Evolutionary conservation across 1,140 invertebrate species (phyloP).

Genomic region (Dendroctonus valens): DNA sequence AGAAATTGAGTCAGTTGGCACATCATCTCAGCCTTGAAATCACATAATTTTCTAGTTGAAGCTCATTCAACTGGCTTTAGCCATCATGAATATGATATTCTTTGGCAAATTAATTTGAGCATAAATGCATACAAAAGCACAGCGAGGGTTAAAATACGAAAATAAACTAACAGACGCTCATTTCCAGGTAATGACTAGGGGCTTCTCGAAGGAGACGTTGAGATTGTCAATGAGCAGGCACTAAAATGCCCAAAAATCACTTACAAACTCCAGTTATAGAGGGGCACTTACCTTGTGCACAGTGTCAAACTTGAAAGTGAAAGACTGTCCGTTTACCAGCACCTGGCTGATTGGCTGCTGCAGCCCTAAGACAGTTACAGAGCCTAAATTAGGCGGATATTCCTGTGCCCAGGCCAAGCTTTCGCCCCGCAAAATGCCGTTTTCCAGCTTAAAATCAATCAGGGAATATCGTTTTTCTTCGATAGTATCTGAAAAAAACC

Average conservation of each 20-base stretch:
- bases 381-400: conserved; percentile 50
- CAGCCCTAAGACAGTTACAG: conserved; percentile 44
- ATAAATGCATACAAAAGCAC: too few relatives aligned
- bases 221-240: conserved; percentile 44
- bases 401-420: conserved; percentile 56
- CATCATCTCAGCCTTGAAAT: too few relatives aligned
- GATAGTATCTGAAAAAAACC: conserved; percentile 58
- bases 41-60: too few relatives aligned
- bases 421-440: conserved; percentile 53
- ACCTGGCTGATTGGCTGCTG: conserved; percentile 41
- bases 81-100: too few relatives aligned
- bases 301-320: conserved; percentile 29
- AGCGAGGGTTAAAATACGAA: too few relatives aligned
- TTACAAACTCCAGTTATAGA: not conserved
- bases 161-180: conserved; percentile 4
- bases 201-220: conserved; percentile 35
- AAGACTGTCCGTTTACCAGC: conserved; percentile 40
- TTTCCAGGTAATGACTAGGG: conserved; percentile 30
- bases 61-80: too few relatives aligned
- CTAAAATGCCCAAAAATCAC: conserved; percentile 40
- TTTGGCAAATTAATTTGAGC: too few relatives aligned
- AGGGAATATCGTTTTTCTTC: conserved; percentile 60
- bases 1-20: too few relatives aligned
- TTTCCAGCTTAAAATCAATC: conserved; percentile 55
- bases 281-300: conserved; percentile 28